phyloP scores from a whole-genome alignment of 2,113 vertebrate species.

The Sminthopsis crassicaudata region DNA sequence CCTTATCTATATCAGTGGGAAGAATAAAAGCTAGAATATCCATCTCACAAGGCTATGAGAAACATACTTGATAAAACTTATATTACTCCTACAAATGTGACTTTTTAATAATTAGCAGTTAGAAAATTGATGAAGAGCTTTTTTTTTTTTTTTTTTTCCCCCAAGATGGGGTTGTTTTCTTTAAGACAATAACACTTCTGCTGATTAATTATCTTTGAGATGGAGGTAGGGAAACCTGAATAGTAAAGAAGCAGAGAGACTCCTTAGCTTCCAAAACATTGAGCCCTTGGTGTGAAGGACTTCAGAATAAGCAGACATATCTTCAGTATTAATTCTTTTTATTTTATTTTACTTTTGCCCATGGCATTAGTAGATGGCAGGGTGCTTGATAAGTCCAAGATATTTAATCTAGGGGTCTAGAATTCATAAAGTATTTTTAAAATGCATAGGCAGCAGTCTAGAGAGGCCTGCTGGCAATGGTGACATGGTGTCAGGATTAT shows the following conservation, averaged over 20 bases:
- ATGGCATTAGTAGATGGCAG: neutral
- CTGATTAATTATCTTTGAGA: slow-evolving; percentile 59
- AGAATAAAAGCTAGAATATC: neutral
- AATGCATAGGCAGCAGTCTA: slow-evolving; percentile 72
- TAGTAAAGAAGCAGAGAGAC: slow-evolving; percentile 49
- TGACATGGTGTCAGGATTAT: slow-evolving; percentile 71
- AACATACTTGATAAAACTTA: accelerated
- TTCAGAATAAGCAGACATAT: slow-evolving; percentile 59
- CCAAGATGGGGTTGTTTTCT: slow-evolving; percentile 44
- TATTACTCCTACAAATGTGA: neutral
- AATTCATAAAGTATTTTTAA: slow-evolving; percentile 63
- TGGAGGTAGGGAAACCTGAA: neutral
- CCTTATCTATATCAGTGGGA: neutral
- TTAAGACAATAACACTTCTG: slow-evolving; percentile 64
- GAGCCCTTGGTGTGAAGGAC: slow-evolving; percentile 46
- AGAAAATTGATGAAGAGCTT: slow-evolving; percentile 20
- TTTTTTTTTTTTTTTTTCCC: slow-evolving; percentile 20
- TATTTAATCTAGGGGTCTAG: slow-evolving; percentile 58
- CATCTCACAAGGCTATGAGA: neutral
- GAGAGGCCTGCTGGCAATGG: slow-evolving; percentile 61
- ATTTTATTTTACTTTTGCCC: slow-evolving; percentile 17
- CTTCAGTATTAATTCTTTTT: slow-evolving; percentile 1
- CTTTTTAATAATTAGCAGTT: slow-evolving; percentile 19
- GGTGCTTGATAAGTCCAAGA: slow-evolving; percentile 34
- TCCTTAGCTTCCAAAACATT: slow-evolving; percentile 70